Conservation (phyloP, 2,888 invertebrate genomes). For the Liodrosophila aerea region DNA sequence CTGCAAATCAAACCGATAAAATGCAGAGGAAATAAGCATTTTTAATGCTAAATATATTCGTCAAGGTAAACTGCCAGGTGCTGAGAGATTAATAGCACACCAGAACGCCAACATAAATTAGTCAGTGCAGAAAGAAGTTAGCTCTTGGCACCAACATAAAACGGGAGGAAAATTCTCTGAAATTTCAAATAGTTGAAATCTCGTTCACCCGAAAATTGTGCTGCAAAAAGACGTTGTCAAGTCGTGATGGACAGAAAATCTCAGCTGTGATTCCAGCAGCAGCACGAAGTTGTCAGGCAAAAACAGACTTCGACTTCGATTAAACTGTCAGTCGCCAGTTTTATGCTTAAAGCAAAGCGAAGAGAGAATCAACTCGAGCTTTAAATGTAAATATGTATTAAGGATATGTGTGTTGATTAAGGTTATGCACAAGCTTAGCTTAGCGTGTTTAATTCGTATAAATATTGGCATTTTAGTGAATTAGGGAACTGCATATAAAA, state of each 20-base stretch:
- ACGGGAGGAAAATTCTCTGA: not conserved
- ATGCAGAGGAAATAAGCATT: no score
- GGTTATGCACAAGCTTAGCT: no score
- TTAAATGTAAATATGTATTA: not conserved
- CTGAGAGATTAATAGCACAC: no score
- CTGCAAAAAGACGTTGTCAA: not conserved
- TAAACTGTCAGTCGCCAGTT: constrained; percentile 1
- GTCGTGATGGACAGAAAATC: not conserved
- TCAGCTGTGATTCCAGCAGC: not conserved
- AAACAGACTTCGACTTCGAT: constrained; percentile 1
- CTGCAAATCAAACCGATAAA: no score
- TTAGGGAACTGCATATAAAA: no score
- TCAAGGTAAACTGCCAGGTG: not conserved
- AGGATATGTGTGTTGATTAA: not conserved
- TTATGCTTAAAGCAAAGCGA: not conserved
- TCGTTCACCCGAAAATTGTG: not conserved
- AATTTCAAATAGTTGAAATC: not conserved
- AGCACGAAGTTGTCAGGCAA: not conserved
- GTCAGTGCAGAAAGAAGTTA: constrained; percentile 2
- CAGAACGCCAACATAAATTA: not conserved
- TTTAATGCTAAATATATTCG: no score
- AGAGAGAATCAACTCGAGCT: no score
- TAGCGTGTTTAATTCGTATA: no score
- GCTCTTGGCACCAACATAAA: not conserved
- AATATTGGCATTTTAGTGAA: no score